phyloP scores from a whole-genome alignment of 2,113 vertebrate species.

The Morone saxatilis region DNA sequence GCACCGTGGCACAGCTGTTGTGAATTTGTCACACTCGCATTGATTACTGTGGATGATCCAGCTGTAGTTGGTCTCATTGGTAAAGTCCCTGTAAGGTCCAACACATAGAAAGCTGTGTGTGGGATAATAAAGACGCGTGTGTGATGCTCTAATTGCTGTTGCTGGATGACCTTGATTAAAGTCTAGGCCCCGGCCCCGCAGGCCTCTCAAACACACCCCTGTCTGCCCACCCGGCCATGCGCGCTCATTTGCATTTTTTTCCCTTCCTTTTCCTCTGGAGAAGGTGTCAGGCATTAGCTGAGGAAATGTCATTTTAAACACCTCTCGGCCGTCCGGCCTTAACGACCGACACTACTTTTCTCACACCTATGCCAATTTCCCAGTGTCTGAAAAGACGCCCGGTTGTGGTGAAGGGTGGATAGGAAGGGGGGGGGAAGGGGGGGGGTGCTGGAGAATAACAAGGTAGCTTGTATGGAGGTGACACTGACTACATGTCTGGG shows the following conservation, averaged over 20 bases:
- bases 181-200: conserved; percentile 27
- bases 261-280: conserved; percentile 30
- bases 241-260: conserved; percentile 60
- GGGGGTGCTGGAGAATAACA: conserved; percentile 47
- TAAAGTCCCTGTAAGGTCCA: conserved; percentile 15
- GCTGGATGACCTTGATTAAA: conserved; percentile 73
- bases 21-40: conserved; percentile 17
- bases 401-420: conserved; percentile 21
- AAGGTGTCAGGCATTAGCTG: conserved; percentile 69
- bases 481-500: conserved; percentile 29
- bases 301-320: conserved; percentile 82
- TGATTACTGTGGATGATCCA: conserved; percentile 31
- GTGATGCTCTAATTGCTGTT: conserved; percentile 58
- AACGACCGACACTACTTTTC: conserved; percentile 71
- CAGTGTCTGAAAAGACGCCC: conserved; percentile 66
- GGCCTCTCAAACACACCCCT: conserved; percentile 48
- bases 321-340: conserved; percentile 60
- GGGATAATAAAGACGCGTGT: conserved; percentile 38
- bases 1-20: conserved; percentile 39
- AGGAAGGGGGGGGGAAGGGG: neutral
- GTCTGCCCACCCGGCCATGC: conserved; percentile 24
- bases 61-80: conserved; percentile 18
- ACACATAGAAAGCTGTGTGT: conserved; percentile 3
- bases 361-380: conserved; percentile 76
- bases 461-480: conserved; percentile 63